Conservation (phyloP, 2,888 invertebrate genomes). For the Coronaproctus castanopsis region DNA sequence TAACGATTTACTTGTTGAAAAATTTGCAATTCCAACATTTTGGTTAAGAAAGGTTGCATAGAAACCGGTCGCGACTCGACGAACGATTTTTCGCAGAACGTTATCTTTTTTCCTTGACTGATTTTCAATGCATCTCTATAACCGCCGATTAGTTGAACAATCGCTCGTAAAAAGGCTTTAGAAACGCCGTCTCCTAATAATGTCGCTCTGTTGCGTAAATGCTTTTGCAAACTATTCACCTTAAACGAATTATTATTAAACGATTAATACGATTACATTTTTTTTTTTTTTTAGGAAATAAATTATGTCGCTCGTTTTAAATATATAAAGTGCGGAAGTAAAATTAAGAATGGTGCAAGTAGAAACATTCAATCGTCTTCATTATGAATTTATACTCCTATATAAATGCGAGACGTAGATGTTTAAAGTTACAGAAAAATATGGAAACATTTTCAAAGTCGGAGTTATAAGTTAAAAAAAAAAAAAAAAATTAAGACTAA, state of each 20-base stretch:
- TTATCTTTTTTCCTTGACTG: slow-evolving; percentile 47
- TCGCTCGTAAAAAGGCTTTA: slow-evolving; percentile 70
- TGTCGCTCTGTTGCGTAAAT: slow-evolving; percentile 52
- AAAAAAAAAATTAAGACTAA: too few species aligned
- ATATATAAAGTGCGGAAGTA: too few species aligned
- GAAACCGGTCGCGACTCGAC: slow-evolving; percentile 62
- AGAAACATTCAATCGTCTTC: too few species aligned
- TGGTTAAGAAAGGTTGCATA: slow-evolving; percentile 70
- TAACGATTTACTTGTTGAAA: slow-evolving; percentile 54
- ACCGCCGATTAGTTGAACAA: slow-evolving; percentile 85
- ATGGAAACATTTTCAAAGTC: too few species aligned
- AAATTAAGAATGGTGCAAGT: too few species aligned
- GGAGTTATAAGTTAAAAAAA: too few species aligned
- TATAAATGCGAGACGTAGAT: too few species aligned
- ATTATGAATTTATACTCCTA: too few species aligned
- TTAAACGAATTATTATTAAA: slow-evolving; percentile 26
- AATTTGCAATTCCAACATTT: slow-evolving; percentile 82
- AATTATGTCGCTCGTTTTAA: too few species aligned
- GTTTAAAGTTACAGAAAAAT: too few species aligned
- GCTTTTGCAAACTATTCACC: slow-evolving; percentile 51
- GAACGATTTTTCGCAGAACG: slow-evolving; percentile 71
- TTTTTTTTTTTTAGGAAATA: too few species aligned
- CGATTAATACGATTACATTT: too few species aligned
- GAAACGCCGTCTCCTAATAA: slow-evolving; percentile 78
- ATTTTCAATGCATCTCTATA: slow-evolving; percentile 76